A percentile compares a stretch with the other conserved stretches of the same genome.
Conservation (phyloP, 37 sponge, comb jelly and placozoan species). For the Amphimedon queenslandica region DNA sequence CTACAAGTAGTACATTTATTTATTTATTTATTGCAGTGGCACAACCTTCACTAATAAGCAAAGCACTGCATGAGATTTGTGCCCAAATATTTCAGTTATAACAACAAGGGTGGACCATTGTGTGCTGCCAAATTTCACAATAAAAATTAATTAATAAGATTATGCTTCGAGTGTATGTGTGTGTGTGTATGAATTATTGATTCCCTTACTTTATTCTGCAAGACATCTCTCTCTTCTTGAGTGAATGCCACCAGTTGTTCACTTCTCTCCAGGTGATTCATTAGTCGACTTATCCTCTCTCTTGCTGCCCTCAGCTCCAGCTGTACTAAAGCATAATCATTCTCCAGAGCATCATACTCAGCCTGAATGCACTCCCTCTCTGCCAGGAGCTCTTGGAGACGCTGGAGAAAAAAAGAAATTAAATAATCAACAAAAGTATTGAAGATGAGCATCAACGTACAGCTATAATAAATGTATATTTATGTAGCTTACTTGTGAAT, state of each 20-base stretch:
- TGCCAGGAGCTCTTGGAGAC: constrained; percentile 12
- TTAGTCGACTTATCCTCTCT: constrained; percentile 42
- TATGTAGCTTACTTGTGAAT: neutral
- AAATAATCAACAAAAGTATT: too few relatives aligned
- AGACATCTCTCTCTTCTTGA: constrained; percentile 21
- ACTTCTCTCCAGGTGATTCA: constrained; percentile 39
- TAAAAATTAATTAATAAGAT: too few relatives aligned
- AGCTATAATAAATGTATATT: too few relatives aligned
- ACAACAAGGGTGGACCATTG: neutral
- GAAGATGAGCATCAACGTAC: too few relatives aligned
- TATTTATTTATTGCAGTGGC: neutral
- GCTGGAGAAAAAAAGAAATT: neutral
- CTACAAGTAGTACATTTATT: neutral
- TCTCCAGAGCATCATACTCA: constrained; percentile 45
- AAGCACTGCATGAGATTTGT: constrained; percentile 16
- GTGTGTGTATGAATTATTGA: too few relatives aligned
- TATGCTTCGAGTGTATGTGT: too few relatives aligned
- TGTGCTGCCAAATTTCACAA: too few relatives aligned
- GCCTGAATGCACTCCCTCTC: constrained; percentile 34
- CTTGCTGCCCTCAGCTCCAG: constrained; percentile 54
- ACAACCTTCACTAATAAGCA: constrained; percentile 13
- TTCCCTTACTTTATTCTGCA: constrained; percentile 11
- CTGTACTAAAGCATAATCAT: constrained; percentile 26
- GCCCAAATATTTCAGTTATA: neutral
- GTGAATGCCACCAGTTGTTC: constrained; percentile 12